phyloP scores from a whole-genome alignment of 2,888 invertebrate genomes.

The Tenthredo mesomela region DNA sequence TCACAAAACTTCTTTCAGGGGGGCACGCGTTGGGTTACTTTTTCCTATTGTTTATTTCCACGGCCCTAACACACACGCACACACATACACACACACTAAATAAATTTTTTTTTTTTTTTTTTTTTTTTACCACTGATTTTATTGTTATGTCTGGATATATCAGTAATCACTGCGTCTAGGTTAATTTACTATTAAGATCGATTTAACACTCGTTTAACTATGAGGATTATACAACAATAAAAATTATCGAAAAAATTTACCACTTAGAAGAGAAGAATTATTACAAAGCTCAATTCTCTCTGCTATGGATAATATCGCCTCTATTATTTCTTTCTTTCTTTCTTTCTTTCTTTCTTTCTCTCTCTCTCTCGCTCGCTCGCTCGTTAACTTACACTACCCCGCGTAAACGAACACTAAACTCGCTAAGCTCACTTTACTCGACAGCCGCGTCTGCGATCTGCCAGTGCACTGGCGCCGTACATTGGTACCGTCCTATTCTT shows the following conservation, averaged over 20 bases:
- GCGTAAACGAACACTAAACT: neutral
- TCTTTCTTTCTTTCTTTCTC: no score
- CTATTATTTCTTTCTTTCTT: no score
- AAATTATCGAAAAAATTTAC: neutral
- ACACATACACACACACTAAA: no score
- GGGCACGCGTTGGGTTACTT: neutral
- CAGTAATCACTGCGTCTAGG: neutral
- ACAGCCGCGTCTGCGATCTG: slow-evolving; percentile 47
- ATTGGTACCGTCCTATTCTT: slow-evolving; percentile 23
- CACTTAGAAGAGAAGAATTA: neutral
- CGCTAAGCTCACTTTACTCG: neutral
- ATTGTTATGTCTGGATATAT: neutral
- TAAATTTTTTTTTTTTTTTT: no score
- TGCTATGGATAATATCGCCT: neutral
- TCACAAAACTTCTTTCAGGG: neutral
- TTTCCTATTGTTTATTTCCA: slow-evolving; percentile 19
- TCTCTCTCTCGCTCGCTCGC: neutral
- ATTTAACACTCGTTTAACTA: neutral
- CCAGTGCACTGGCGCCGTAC: slow-evolving; percentile 36
- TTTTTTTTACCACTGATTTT: neutral
- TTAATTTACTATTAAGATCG: neutral
- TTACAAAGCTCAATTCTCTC: neutral
- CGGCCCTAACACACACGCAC: neutral
- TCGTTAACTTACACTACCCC: neutral
- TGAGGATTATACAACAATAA: neutral